A percentile compares a stretch with the other conserved stretches of the same genome.
phyloP scores from a whole-genome alignment of 2,113 vertebrate species.

The Albula glossodonta region DNA sequence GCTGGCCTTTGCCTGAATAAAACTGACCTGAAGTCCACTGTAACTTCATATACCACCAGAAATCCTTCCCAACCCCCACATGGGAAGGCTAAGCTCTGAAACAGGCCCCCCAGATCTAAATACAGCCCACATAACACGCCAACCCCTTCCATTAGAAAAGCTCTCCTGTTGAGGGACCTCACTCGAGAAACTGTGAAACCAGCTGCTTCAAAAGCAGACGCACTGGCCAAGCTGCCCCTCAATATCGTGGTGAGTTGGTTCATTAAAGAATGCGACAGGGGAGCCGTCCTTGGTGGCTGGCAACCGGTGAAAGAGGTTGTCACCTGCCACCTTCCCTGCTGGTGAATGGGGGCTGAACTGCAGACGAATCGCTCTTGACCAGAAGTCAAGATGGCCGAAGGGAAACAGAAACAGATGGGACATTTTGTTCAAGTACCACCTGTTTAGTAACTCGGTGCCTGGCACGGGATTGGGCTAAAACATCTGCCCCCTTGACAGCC shows the following conservation, averaged over 20 bases:
- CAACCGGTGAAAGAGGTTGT: neutral
- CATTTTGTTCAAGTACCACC: constrained; percentile 15
- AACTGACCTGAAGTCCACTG: neutral
- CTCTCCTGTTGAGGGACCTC: too few species aligned
- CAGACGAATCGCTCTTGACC: neutral
- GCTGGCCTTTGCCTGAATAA: neutral
- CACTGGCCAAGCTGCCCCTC: neutral
- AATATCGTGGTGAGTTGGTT: neutral
- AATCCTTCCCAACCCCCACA: neutral
- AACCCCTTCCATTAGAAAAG: too few species aligned
- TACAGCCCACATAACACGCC: constrained; percentile 27
- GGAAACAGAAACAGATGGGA: constrained; percentile 6
- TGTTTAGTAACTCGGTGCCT: constrained; percentile 2
- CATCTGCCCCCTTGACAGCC: constrained; percentile 12
- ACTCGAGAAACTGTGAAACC: neutral
- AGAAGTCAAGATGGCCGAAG: neutral
- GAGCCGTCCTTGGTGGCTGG: too few species aligned
- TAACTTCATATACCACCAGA: neutral
- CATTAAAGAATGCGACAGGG: neutral
- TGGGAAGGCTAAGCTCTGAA: neutral
- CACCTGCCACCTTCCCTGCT: neutral
- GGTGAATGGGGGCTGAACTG: neutral
- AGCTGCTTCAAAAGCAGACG: constrained; percentile 8
- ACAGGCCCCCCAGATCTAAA: constrained; percentile 40
- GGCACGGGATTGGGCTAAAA: constrained; percentile 1